phyloP scores from a whole-genome alignment of 2,113 vertebrate species.

The Festucalex cinctus region DNA sequence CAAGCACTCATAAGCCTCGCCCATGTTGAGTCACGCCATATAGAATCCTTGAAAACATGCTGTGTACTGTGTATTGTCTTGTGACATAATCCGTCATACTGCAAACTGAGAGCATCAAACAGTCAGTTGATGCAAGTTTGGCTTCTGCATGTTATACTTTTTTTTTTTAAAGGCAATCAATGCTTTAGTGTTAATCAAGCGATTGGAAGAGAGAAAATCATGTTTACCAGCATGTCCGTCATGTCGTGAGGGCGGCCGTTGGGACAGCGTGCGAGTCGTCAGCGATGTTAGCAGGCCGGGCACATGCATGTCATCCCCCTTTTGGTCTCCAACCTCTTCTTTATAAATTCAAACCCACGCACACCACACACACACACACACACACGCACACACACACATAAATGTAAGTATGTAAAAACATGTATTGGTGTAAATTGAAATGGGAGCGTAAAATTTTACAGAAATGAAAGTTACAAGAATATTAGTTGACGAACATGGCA shows the following conservation, averaged over 20 bases:
- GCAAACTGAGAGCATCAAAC: neutral
- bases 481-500: neutral
- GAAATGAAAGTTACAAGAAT: neutral
- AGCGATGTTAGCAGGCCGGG: conserved; percentile 71
- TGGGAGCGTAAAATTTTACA: conserved; percentile 3
- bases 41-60: neutral
- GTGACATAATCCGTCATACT: neutral
- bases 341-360: conserved; percentile 38
- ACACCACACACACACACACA: conserved; percentile 19
- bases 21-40: neutral
- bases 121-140: neutral
- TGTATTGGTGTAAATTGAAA: conserved; percentile 10
- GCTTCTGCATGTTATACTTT: neutral
- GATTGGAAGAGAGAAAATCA: neutral
- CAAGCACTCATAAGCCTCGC: neutral
- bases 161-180: neutral
- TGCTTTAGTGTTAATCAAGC: neutral
- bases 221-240: conserved; percentile 75
- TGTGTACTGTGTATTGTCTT: neutral
- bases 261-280: conserved; percentile 66
- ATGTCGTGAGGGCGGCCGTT: conserved; percentile 63
- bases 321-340: conserved; percentile 68
- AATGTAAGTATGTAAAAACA: conserved; percentile 10
- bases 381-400: too few species aligned
- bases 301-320: conserved; percentile 76